Percentiles rank a stretch among this genome's conserved stretches.
Conservation (phyloP, 2,797 vertebrate genomes). For the Carapus acus region DNA sequence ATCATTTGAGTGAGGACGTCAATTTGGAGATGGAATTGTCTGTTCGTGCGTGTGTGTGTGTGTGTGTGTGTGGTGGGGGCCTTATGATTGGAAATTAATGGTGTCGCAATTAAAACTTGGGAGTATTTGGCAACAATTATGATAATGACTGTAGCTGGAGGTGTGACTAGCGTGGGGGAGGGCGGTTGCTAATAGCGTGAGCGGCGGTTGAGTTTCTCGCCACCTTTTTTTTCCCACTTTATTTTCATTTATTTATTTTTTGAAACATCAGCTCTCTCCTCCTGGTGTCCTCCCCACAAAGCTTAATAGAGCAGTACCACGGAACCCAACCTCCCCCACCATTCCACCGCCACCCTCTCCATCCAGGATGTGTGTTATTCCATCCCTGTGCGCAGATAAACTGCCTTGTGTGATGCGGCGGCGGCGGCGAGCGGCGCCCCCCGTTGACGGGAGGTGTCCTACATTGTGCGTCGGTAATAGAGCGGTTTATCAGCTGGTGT, state of each 20-base stretch:
- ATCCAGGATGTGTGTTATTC: conserved; percentile 50
- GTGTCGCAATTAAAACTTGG: conserved; percentile 70
- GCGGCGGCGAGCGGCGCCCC: conserved; percentile 51
- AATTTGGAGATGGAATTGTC: conserved; percentile 68
- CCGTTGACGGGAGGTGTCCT: conserved; percentile 54
- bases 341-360: conserved; percentile 31
- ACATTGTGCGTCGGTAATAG: conserved; percentile 65
- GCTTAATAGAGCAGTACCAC: conserved; percentile 44
- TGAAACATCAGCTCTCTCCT: conserved; percentile 12
- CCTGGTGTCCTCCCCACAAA: conserved; percentile 24
- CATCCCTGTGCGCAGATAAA: conserved; percentile 60
- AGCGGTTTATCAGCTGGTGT: conserved; percentile 69
- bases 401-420: conserved; percentile 59
- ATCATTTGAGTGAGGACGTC: conserved; percentile 65
- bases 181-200: conserved; percentile 38
- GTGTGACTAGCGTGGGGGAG: conserved; percentile 61
- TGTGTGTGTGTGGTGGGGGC: too few relatives aligned
- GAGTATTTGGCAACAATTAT: conserved; percentile 74
- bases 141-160: conserved; percentile 71
- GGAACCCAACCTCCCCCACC: conserved; percentile 42
- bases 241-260: too few relatives aligned
- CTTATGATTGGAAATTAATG: conserved; percentile 72
- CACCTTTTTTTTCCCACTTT: too few relatives aligned
- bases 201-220: conserved; percentile 32
- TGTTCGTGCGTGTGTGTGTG: too few relatives aligned